Evolutionary conservation across 2,888 invertebrate species (phyloP).

Genomic region (Dryococelus australis): DNA sequence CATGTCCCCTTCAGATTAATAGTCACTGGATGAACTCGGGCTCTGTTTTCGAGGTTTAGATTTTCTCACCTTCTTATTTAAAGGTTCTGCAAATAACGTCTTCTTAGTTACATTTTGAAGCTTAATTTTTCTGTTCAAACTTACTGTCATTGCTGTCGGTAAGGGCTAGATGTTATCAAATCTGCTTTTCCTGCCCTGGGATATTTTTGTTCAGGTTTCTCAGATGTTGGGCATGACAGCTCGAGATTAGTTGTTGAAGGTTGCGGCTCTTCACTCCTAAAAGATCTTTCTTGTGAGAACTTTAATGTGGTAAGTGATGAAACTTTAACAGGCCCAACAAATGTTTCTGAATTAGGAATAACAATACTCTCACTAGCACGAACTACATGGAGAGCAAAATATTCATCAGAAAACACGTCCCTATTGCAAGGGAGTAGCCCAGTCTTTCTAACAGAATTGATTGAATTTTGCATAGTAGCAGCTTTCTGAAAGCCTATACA

Average conservation of each 20-base stretch:
- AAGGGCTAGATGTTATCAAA: not conserved
- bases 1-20: too few species aligned
- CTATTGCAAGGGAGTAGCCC: too few species aligned
- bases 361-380: not conserved
- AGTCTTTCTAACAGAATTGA: not conserved
- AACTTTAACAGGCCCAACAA: not conserved
- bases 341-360: not conserved
- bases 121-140: not conserved
- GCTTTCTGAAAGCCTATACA: slow-evolving; percentile 12
- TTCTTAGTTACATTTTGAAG: not conserved
- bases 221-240: not conserved
- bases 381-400: not conserved
- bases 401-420: too few species aligned
- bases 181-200: not conserved
- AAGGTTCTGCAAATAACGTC: not conserved
- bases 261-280: not conserved
- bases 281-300: too few species aligned
- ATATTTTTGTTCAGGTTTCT: not conserved
- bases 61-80: not conserved
- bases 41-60: not conserved
- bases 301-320: not conserved
- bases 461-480: slow-evolving; percentile 18
- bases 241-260: too few species aligned
- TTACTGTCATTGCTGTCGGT: not conserved
- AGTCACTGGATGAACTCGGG: too few species aligned